phyloP scores from a whole-genome alignment of 2,888 invertebrate species.

The Apotomis turbidana region DNA sequence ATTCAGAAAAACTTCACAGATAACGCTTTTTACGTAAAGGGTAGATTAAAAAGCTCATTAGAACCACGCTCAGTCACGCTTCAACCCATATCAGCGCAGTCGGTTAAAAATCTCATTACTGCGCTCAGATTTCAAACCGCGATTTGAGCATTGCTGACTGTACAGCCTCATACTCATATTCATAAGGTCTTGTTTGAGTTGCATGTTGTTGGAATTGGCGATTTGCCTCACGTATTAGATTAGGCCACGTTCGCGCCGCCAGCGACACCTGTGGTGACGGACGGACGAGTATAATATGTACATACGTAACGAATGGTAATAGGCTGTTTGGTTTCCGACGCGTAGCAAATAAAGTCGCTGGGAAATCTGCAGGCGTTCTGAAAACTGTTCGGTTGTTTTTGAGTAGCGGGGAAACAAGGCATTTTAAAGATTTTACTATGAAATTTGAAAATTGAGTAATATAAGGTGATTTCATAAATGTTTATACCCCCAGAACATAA shows the following conservation, averaged over 20 bases:
- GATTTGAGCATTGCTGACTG: constrained; percentile 2
- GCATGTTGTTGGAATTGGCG: background rate
- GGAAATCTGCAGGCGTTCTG: no score
- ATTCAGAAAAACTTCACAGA: background rate
- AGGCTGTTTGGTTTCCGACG: constrained; percentile 5
- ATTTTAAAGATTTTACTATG: no score
- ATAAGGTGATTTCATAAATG: no score
- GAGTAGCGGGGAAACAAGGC: no score
- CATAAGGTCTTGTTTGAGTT: background rate
- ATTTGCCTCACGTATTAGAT: constrained; percentile 34
- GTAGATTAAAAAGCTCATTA: background rate
- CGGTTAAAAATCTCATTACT: constrained; percentile 33
- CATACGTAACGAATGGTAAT: constrained; percentile 27
- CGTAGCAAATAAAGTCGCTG: no score
- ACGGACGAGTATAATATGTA: background rate
- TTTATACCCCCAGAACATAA: no score
- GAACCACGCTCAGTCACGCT: background rate
- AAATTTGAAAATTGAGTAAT: no score
- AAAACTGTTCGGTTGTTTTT: no score
- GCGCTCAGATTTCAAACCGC: constrained; percentile 21
- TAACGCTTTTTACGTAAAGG: background rate
- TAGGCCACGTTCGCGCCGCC: constrained; percentile 18
- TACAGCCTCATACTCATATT: no score
- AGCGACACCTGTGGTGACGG: constrained; percentile 15
- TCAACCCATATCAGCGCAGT: constrained; percentile 6